Base-by-base conservation (phyloP, 2,888 invertebrate species). In the Oxyteleia sp. region DNA sequence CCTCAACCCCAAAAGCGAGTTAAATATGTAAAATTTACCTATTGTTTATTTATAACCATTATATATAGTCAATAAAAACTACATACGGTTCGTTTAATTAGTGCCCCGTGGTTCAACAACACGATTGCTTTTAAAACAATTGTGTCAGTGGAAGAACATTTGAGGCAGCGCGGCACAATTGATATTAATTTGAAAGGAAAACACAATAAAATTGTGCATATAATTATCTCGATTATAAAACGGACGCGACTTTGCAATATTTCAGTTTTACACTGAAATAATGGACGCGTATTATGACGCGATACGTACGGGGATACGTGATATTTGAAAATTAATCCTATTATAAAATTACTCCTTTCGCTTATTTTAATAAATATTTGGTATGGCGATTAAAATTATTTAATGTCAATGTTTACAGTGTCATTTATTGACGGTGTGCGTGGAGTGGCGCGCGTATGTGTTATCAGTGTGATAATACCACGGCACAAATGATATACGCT, bases 291-390 rank as follows among this genome's bases (percentile, higher is more conserved):
- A 51, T 51, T 26, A 51, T 51, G 26, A 51, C 23, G 51, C 43
- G 47, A 63, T 63, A 47, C 47, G 8, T 11, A 47, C 43, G 23
- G 8, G 16, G 29, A 5, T 49, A 63, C 63, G 32, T 20, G 47
- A 53, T 23, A 41, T 49, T 49, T 26, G 51, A 18, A 53, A 29
- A 45, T 63, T 41, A 35, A 64, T 55, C 23, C 53, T 23, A 51
- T 75, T 75, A 64, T 47, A 57, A 55, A 64, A 75, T 38, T 13
- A 49, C 35, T 45, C 49, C 43, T 45, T 51, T 20, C 59, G 29
- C 51, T 68, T 76, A 32, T 68, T 68, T 59, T 59, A 76, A 66
- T 68, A 59, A 53, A 79, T 66, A 66, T 66, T 75, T 64, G 57
- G 13, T 41, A 18, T 13, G 18, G 13, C 64, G 64, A 63, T 78